Conservation (phyloP, 2,888 invertebrate species). For the Chrysolina americana region DNA sequence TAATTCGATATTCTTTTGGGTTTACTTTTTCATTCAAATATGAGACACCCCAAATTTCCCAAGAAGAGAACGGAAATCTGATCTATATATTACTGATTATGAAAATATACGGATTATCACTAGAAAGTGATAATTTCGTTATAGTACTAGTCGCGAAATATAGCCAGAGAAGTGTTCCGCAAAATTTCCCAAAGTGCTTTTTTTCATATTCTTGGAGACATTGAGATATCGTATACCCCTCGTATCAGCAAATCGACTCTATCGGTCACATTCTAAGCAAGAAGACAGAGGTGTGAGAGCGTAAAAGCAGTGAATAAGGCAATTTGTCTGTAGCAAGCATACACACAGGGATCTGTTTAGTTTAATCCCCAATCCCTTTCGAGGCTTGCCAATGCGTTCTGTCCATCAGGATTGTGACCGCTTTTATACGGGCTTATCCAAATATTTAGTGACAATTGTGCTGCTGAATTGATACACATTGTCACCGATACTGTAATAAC, state of each 20-base stretch:
- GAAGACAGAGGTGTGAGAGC: constrained; percentile 61
- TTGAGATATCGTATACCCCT: constrained; percentile 10
- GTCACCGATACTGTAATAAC: constrained; percentile 53
- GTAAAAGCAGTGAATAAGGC: constrained; percentile 62
- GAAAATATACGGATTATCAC: too few species aligned
- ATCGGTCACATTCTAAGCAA: constrained; percentile 30
- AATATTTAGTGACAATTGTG: constrained; percentile 59
- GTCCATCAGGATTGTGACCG: constrained; percentile 57
- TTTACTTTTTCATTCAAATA: too few species aligned
- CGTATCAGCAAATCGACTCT: constrained; percentile 3
- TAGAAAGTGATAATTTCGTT: too few species aligned
- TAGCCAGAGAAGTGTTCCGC: too few species aligned
- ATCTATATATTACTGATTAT: too few species aligned
- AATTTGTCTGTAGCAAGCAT: constrained; percentile 62
- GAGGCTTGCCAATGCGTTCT: constrained; percentile 51
- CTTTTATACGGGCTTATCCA: constrained; percentile 58
- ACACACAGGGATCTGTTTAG: constrained; percentile 56
- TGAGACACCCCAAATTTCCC: too few species aligned
- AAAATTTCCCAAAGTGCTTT: too few species aligned
- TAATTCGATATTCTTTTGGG: too few species aligned
- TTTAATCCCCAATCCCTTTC: constrained; percentile 55
- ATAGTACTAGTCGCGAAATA: too few species aligned
- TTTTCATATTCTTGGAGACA: too few species aligned
- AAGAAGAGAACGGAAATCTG: too few species aligned
- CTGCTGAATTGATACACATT: constrained; percentile 54